Conservation (phyloP, 2,113 vertebrate genomes). For the Cheirogaleus medius region DNA sequence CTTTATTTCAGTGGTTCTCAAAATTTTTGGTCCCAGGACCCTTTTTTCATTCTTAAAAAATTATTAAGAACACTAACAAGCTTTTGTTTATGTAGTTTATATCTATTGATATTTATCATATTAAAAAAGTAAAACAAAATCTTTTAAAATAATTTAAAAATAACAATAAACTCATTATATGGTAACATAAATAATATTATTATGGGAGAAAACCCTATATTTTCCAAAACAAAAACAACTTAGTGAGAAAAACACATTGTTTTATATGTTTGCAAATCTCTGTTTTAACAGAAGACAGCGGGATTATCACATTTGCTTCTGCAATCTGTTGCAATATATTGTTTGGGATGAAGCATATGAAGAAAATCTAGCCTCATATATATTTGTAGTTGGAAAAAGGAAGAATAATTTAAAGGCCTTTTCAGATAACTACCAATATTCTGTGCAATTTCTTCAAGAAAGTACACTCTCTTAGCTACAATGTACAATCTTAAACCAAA, state of each 20-base stretch:
- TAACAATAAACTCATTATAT: background rate
- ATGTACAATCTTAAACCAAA: background rate
- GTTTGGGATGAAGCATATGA: background rate
- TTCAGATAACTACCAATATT: background rate
- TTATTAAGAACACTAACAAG: background rate
- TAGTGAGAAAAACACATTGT: background rate
- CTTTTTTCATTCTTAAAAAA: conserved; percentile 5
- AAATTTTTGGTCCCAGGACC: background rate
- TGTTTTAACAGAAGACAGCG: conserved; percentile 16
- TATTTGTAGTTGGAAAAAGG: background rate
- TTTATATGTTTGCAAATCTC: background rate
- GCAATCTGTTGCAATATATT: background rate
- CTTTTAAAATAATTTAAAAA: background rate
- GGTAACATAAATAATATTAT: background rate
- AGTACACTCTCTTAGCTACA: background rate
- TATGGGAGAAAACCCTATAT: background rate
- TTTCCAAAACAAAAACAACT: conserved; percentile 50
- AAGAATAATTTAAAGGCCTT: background rate
- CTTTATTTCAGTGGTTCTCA: background rate
- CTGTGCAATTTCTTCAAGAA: background rate
- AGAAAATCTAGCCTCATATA: background rate
- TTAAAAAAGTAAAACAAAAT: background rate
- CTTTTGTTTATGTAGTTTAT: background rate
- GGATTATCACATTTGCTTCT: background rate
- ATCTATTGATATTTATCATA: background rate